Base-by-base conservation (phyloP, 2,888 invertebrate genomes). In the Seira musarum region DNA sequence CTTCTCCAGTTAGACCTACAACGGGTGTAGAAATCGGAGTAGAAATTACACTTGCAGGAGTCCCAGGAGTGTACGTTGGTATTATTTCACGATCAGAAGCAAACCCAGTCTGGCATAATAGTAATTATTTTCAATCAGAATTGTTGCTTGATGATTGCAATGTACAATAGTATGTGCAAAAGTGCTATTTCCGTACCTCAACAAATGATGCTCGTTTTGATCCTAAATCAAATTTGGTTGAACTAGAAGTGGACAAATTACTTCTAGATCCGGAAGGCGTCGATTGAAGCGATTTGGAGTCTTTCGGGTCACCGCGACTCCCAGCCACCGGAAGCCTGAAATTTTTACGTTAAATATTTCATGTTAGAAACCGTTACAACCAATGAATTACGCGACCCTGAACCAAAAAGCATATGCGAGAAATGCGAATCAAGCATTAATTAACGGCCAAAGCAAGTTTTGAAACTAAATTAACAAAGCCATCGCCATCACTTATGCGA, bases 11-110 rank as follows among this genome's bases (percentile, higher is more conserved):
- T 57, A 85, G 83, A 0, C 91, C 89, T 3, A 90, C 67, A 88
- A 89, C 88, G 2, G 88, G 87, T 24, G 88, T 86, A 17, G 88
- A 87, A 15, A 88, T 87, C 19, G 87, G 87, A 35, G 87, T 86
- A 17, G 89, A 88, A 15, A 87, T 70, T 70, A 84, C 83, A 76
- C 86, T 86, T 0, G 83, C 85, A 2, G 85, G 85, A 8, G 85
- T 86, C 0, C 95, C 96, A 0, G 96, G 95, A 0, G 94, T 96
- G 88, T 94, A 96, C 88, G 96, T 95, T 0, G 96, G 95, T 84
- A 95, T 95, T 30, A 96, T 90, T 0, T 84, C 82, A 19, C 84
- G 75, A 24, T 95, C 96, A 90, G 96, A 96, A 22, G 78, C 94
- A 89, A 96, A 96, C 21, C 95, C 95, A 10, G 96, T 96, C 94